Conservation (phyloP, 2,888 invertebrate species). For the Cerastis rubricosa region DNA sequence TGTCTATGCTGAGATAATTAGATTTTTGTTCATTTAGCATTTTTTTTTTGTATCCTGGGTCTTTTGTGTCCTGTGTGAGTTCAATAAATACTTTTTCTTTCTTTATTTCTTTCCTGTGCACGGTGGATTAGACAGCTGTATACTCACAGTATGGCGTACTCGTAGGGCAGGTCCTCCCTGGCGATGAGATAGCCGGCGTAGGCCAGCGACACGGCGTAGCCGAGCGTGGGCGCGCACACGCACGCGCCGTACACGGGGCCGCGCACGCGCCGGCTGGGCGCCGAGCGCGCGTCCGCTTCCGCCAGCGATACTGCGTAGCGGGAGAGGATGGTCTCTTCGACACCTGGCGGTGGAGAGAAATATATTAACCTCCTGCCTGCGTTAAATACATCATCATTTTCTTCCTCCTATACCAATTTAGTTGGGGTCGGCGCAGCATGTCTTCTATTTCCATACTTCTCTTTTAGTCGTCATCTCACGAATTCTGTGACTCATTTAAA, state of each 20-base stretch:
- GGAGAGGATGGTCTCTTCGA: slow-evolving; percentile 88
- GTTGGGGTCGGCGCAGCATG: too few species aligned
- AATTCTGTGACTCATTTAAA: too few species aligned
- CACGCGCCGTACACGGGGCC: slow-evolving; percentile 93
- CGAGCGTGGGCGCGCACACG: slow-evolving; percentile 93
- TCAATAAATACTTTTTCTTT: too few species aligned
- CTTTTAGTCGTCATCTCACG: too few species aligned
- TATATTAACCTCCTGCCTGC: not conserved
- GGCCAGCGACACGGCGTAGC: slow-evolving; percentile 93
- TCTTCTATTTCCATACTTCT: too few species aligned
- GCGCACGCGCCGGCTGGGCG: slow-evolving; percentile 88
- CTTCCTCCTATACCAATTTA: too few species aligned
- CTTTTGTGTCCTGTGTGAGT: too few species aligned
- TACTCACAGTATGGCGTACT: slow-evolving; percentile 93
- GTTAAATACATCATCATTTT: too few species aligned
- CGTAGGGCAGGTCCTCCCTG: slow-evolving; percentile 90
- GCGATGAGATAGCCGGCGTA: slow-evolving; percentile 94
- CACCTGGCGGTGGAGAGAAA: slow-evolving; percentile 72
- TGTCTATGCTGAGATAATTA: too few species aligned
- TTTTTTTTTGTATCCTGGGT: too few species aligned
- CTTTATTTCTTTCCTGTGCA: too few species aligned
- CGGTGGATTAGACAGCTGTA: not conserved
- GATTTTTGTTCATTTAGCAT: too few species aligned
- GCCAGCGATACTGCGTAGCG: slow-evolving; percentile 87
- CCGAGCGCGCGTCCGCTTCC: slow-evolving; percentile 81